A percentile compares a stretch with the other conserved stretches of the same genome.
These are phyloP conservation scores for Spilarctia lutea DNA, from an alignment of 2,888 invertebrate species.

Conservation along the genomic window DNA sequence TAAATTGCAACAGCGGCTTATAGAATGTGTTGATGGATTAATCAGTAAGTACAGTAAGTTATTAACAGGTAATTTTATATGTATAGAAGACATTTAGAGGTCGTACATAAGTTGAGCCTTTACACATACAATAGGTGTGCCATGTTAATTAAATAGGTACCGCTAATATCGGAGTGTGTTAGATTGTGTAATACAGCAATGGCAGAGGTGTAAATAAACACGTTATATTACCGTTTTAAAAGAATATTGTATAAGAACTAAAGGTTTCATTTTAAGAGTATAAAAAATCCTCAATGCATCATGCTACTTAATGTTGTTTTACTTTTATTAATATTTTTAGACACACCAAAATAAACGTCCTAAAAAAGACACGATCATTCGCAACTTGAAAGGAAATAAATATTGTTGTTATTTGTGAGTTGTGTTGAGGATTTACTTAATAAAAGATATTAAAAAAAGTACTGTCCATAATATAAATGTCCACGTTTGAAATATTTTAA, in stretches of 20 bases:
- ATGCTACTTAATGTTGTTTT: not conserved
- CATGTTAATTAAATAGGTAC: constrained; percentile 13
- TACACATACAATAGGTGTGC: constrained; percentile 14
- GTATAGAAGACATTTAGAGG: constrained; percentile 7
- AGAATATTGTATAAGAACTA: not conserved
- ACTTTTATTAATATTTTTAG: not conserved
- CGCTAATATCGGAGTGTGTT: constrained; percentile 14
- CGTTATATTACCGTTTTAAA: not conserved
- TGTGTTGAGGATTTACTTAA: not conserved
- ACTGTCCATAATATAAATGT: no score
- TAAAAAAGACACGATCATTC: no score
- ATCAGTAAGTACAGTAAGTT: no score
- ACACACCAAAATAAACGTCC: no score
- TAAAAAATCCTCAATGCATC: not conserved
- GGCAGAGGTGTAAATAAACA: not conserved
- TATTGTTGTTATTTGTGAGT: not conserved
- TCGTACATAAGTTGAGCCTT: constrained; percentile 6
- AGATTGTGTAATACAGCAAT: constrained; percentile 9
- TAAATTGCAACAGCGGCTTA: no score
- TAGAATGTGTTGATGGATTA: no score
- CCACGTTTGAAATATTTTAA: no score
- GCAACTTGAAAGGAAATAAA: no score
- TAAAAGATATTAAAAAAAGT: no score
- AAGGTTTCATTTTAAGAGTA: not conserved
- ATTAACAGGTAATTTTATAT: no score